These are phyloP conservation scores for Arnoldichthys spilopterus DNA, from an alignment of 2,797 vertebrate species.

Conservation along the genomic window DNA sequence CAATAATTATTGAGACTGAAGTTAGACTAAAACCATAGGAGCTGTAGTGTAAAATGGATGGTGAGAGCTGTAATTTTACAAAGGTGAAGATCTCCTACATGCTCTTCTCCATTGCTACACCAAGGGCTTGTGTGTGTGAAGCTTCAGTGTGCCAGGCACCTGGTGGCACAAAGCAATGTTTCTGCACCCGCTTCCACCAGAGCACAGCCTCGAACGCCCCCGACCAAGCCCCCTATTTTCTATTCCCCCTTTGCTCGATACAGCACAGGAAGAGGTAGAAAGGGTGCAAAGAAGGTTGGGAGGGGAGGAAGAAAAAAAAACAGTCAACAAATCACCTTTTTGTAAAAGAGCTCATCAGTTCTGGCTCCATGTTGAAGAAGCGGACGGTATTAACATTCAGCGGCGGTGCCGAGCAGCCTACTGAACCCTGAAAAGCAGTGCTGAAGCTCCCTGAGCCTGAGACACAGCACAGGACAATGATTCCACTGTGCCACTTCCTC, in stretches of 20 bases:
- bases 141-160: conserved; percentile 44
- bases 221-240: conserved; percentile 30
- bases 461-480: conserved; percentile 80
- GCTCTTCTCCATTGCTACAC: background rate
- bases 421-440: conserved; percentile 54
- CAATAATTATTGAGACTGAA: too few relatives aligned
- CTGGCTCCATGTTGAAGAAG: conserved; percentile 41
- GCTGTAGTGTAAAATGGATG: too few relatives aligned
- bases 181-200: conserved; percentile 23
- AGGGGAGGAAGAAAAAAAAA: conserved; percentile 38
- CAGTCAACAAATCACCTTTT: conserved; percentile 56
- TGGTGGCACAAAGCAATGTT: conserved; percentile 51
- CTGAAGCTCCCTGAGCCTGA: conserved; percentile 58
- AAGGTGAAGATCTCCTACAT: background rate
- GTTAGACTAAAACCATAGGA: too few relatives aligned
- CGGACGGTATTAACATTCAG: conserved; percentile 63
- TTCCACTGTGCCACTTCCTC: conserved; percentile 68
- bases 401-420: conserved; percentile 41
- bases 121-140: background rate
- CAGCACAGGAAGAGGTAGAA: conserved; percentile 55
- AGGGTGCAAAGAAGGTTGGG: conserved; percentile 16
- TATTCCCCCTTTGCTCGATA: conserved; percentile 38
- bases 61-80: too few relatives aligned
- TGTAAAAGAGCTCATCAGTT: conserved; percentile 45
- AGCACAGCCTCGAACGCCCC: conserved; percentile 23